A percentile compares a stretch with the other conserved stretches of the same genome.
These are phyloP conservation scores for Psammodynastes pulverulentus DNA, from an alignment of 2,113 vertebrate species.

Conservation along the genomic window DNA sequence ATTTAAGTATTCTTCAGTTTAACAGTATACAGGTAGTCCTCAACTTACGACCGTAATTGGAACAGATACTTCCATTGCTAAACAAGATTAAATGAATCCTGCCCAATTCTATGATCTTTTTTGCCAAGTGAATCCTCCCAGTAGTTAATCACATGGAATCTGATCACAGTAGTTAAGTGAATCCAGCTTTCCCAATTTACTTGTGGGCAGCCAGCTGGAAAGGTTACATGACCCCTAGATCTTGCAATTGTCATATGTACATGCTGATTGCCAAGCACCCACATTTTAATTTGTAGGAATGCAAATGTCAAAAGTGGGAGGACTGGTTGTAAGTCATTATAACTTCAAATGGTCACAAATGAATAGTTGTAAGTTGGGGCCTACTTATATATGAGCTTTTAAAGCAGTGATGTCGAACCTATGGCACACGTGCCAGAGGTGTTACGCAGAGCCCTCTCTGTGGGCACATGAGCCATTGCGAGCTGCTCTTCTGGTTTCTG, in stretches of 20 bases:
- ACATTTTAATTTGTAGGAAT: not conserved
- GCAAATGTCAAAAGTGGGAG: not conserved
- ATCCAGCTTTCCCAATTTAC: not conserved
- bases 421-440: too few relatives aligned
- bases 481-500: too few relatives aligned
- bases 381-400: not conserved
- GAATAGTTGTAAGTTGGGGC: not conserved
- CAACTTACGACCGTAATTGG: not conserved
- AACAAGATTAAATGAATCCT: not conserved
- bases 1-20: not conserved
- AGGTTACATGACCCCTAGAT: not conserved
- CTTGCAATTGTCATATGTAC: not conserved
- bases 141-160: not conserved
- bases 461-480: too few relatives aligned
- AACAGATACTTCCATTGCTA: not conserved
- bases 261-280: not conserved
- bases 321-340: not conserved
- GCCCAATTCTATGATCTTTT: not conserved
- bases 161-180: too few relatives aligned
- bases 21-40: not conserved
- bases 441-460: too few relatives aligned
- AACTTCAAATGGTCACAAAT: not conserved
- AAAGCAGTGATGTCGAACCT: too few relatives aligned
- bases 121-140: not conserved
- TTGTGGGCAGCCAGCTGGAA: not conserved